Base-by-base conservation (phyloP, 2,113 vertebrate genomes). In the Smithornis capensis region DNA sequence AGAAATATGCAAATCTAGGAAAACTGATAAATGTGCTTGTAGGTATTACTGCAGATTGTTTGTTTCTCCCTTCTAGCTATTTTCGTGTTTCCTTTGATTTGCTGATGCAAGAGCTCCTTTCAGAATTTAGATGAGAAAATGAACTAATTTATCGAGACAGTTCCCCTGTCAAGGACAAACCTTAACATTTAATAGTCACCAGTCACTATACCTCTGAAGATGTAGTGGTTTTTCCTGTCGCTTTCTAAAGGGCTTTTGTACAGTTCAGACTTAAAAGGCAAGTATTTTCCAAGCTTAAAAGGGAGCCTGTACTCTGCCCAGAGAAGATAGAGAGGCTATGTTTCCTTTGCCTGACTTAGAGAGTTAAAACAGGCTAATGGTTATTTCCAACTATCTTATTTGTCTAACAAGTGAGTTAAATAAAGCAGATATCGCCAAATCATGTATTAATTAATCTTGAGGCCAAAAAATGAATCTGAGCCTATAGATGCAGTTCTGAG, bases 111-210 rank as follows among this genome's bases (percentile, higher is more conserved):
- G 50, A 89, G 38, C 60, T 87, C 73, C 81, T 92, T 92, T 80
- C 37, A 68, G 64, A 95, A 83, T 62, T 92, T 35, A 59, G 77
- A 78, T 55, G 83, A 37, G 73, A 89, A 94, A 95, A 96, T 67
- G 19, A 84, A 74, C 64, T 78, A 37, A 81, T 65, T 91, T 63
- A 75, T 82, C 52, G 78, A 81, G 60, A 40, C 29, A 33, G n/a
- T 52, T 94, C 19, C 16, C 31, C 19, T 84, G 91, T 60, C 87
- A 87, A 89, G 68, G 69, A 74, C 60, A 96, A 83, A 71, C 4
- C 2, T 87, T 57, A 91, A 35, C 38, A 19, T 86, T 53, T 68
- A 83, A 38, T 64, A 40, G 28, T 62, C 75, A 74, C 90, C 93
- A 80, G 68, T 90, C 73, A 70, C 33, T 56, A 3, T n/a, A 14